These are phyloP conservation scores for Urocolius indicus DNA, from an alignment of 2,113 vertebrate species.

Conservation along the genomic window DNA sequence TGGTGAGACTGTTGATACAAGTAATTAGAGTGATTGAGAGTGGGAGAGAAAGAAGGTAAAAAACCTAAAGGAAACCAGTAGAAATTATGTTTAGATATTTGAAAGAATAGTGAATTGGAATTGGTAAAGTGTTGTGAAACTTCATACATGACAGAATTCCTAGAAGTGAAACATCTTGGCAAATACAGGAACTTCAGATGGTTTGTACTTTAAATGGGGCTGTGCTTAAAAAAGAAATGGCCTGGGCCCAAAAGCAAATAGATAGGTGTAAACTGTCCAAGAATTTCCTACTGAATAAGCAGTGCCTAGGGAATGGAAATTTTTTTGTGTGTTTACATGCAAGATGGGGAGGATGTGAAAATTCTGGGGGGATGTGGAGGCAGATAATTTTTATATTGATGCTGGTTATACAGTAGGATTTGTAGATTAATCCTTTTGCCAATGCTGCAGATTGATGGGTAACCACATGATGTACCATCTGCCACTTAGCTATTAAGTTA, in stretches of 20 bases:
- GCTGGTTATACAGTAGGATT: background rate
- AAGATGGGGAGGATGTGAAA: background rate
- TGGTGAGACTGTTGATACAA: background rate
- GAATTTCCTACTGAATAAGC: background rate
- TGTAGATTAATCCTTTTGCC: constrained; percentile 14
- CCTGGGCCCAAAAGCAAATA: background rate
- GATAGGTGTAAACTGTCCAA: background rate
- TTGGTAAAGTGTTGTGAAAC: background rate
- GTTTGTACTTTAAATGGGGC: background rate
- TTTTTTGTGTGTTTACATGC: background rate
- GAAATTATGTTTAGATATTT: background rate
- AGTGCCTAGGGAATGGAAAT: background rate
- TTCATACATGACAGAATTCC: background rate
- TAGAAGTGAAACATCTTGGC: background rate
- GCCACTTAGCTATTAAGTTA: constrained; percentile 26
- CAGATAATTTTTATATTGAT: background rate
- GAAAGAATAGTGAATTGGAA: background rate
- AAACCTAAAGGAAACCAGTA: background rate
- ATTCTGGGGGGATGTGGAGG: background rate
- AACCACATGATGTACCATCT: constrained; percentile 1
- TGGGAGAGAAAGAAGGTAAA: background rate
- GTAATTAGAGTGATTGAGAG: background rate
- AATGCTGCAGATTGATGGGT: background rate
- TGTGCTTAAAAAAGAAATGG: background rate
- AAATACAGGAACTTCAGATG: background rate